These are phyloP conservation scores for Ciconia boyciana DNA, from an alignment of 2,113 vertebrate species.

Conservation along the genomic window DNA sequence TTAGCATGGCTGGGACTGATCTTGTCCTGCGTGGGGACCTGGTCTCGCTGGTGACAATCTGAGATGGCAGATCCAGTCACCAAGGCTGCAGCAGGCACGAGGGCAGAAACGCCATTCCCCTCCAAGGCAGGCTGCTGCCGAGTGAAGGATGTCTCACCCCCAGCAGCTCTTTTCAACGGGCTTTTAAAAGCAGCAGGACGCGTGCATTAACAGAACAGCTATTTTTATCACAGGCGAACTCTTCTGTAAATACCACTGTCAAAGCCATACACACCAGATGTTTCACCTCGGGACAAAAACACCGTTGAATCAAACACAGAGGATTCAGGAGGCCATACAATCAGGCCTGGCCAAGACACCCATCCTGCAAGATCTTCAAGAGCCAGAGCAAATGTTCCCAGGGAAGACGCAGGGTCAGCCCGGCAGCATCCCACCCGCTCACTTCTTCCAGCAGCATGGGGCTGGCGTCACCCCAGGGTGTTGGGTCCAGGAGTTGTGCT, in stretches of 20 bases:
- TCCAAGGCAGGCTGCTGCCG: background rate
- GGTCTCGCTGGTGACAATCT: background rate
- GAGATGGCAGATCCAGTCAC: background rate
- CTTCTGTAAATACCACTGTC: background rate
- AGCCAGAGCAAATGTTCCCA: background rate
- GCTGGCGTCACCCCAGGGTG: background rate
- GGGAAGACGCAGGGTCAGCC: background rate
- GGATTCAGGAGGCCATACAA: background rate
- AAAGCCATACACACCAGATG: background rate
- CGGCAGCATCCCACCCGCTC: background rate
- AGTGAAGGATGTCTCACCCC: background rate
- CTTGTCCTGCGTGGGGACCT: background rate
- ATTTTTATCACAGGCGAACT: background rate
- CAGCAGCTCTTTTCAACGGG: background rate
- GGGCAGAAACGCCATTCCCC: background rate
- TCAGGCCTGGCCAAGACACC: background rate
- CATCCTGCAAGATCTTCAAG: background rate
- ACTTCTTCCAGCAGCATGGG: background rate
- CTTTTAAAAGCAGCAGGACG: background rate
- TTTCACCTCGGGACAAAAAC: background rate
- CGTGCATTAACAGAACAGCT: background rate
- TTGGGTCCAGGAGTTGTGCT: background rate
- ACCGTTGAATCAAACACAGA: background rate
- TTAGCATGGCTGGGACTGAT: background rate
- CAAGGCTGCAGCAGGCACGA: background rate